Conservation (phyloP, 1,140 invertebrate genomes). For the Drosophila lini region DNA sequence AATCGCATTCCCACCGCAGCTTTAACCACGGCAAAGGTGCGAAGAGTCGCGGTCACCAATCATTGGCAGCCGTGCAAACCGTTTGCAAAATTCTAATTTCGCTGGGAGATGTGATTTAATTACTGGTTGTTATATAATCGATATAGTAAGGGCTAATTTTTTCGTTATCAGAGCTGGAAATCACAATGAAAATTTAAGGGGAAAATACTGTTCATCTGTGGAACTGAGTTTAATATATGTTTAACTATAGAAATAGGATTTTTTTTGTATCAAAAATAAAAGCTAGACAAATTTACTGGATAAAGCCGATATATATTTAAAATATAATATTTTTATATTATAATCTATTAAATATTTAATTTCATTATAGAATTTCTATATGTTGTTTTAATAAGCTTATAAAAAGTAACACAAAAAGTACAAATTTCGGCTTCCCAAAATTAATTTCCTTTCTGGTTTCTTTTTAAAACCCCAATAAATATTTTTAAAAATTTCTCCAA, state of each 20-base stretch:
- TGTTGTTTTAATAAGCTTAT: too few species aligned
- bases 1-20: constrained; percentile 16
- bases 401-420: too few species aligned
- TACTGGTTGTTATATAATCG: neutral
- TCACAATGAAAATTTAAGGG: neutral
- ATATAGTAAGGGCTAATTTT: constrained; percentile 8
- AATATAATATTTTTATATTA: too few species aligned
- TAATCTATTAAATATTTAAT: too few species aligned
- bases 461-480: neutral
- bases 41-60: constrained; percentile 18
- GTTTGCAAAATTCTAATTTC: constrained; percentile 11
- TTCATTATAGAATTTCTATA: too few species aligned
- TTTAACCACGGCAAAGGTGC: constrained; percentile 18
- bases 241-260: neutral
- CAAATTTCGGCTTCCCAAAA: too few species aligned
- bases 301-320: too few species aligned
- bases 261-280: neutral
- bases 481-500: neutral
- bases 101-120: constrained; percentile 15
- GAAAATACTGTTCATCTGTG: too few species aligned
- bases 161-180: neutral
- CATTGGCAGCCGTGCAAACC: constrained; percentile 4
- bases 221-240: neutral
- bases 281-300: too few species aligned
- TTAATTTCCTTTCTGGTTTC: neutral